Percentiles rank a stretch among this genome's conserved stretches.
These are phyloP conservation scores for Apostichopus leukothele DNA, from an alignment of 53 echinoderm and acorn worm genomes.

Conservation along the genomic window DNA sequence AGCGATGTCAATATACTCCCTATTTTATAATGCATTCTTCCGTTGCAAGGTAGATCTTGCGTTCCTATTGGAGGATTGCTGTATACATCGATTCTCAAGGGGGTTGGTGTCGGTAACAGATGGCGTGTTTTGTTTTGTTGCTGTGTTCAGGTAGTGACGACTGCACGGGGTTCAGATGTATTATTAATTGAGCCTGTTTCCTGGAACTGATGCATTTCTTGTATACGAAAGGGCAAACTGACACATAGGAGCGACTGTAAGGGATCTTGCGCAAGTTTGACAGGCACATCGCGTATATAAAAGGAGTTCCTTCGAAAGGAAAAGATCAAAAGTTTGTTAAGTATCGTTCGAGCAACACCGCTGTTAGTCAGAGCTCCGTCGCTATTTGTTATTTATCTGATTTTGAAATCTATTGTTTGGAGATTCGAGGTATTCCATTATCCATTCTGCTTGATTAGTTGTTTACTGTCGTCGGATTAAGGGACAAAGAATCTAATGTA, in stretches of 20 bases:
- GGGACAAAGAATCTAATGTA: neutral
- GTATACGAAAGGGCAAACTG: neutral
- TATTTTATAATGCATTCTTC: conserved; percentile 19
- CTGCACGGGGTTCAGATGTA: neutral
- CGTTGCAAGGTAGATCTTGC: neutral
- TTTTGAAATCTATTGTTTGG: neutral
- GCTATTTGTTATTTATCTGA: no score
- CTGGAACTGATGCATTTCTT: neutral
- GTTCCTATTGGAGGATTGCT: neutral
- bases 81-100: conserved; percentile 1
- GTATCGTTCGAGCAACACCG: no score
- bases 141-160: neutral
- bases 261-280: neutral
- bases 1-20: neutral
- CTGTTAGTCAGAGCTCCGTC: no score
- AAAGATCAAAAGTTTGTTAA: neutral
- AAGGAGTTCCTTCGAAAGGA: neutral
- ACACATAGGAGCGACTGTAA: neutral
- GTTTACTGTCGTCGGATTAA: neutral
- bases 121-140: neutral
- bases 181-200: conserved; percentile 29
- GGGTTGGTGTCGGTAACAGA: neutral
- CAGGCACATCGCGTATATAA: neutral
- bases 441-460: neutral
- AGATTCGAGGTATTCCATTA: neutral